phyloP scores from a whole-genome alignment of 2,888 invertebrate genomes.

The Pachycephus smyrnensis region DNA sequence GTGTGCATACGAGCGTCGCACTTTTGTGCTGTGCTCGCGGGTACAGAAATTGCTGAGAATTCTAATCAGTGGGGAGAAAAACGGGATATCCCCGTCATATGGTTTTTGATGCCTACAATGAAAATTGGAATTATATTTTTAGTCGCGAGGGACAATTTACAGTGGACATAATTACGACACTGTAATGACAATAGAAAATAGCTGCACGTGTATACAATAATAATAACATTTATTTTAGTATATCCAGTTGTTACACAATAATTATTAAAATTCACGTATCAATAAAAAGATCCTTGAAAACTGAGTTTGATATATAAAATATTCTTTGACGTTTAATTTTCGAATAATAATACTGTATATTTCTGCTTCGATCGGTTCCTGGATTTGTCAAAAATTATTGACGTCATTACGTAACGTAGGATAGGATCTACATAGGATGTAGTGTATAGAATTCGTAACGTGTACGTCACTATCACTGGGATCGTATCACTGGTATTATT shows the following conservation, averaged over 20 bases:
- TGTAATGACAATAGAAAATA: background rate
- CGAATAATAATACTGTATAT: background rate
- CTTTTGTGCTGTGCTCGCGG: background rate
- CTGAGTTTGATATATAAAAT: background rate
- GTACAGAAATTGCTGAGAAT: background rate
- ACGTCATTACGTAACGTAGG: background rate
- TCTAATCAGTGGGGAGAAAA: background rate
- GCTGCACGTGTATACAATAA: background rate
- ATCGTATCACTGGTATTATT: background rate
- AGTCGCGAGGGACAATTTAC: background rate
- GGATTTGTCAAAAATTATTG: background rate
- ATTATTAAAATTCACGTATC: background rate
- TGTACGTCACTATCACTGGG: background rate
- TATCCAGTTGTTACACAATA: background rate
- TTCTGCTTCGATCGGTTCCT: background rate
- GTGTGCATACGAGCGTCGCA: background rate
- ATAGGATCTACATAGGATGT: background rate
- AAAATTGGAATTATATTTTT: background rate
- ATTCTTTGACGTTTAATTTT: background rate
- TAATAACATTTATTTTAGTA: background rate
- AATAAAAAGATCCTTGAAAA: background rate
- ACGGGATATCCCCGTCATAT: slow-evolving; percentile 15
- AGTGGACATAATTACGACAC: background rate
- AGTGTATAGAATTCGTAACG: background rate
- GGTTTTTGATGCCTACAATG: background rate